Base-by-base conservation (phyloP, 2,888 invertebrate species). In the Tinea pellionella region DNA sequence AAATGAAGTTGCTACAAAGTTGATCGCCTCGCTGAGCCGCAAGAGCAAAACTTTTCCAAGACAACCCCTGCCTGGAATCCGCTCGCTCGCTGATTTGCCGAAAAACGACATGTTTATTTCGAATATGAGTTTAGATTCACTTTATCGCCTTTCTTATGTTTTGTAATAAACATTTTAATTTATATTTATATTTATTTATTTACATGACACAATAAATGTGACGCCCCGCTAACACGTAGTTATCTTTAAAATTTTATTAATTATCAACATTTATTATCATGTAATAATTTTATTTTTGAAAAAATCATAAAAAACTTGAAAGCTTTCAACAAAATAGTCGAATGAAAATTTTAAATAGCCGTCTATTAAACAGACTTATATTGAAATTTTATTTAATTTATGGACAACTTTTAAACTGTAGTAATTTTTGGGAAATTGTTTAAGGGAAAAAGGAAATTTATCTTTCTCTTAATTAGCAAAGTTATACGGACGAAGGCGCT, bases 381-480 rank as follows among this genome's bases (percentile, higher is more conserved):
- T 67, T 63, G 63, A 63, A 66, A 63, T 65, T 65, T 69, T 69
- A 69, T 70, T 72, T 72, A 68, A 67, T 67, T 67, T 68, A 59
- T 74, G 43, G 47, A 24, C 69, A 69, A 67, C 69, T 72, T 67
- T 64, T 63, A 60, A 75, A 74, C 67, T 70, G 71, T 72, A 76
- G 71, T 71, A 76, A 80, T 73, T 80, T 61, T 56, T 61, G 68
- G 78, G 77, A 80, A 83, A 83, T 82, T 84, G 77, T 82, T 80
- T 80, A 76, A 78, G 72, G 76, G 77, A 77, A 79, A 77, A 76
- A 73, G 79, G 80, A 83, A 80, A 85, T 85, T 82, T 82, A 84
- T 85, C 84, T 84, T 84, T 83, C 73, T 77, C 80, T 82, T 85
- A 85, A 84, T 85, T 85, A 84, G 83, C 67, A 81, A 85, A 85